Conservation (phyloP, 2,113 vertebrate species). For the Xenopus laevis region DNA sequence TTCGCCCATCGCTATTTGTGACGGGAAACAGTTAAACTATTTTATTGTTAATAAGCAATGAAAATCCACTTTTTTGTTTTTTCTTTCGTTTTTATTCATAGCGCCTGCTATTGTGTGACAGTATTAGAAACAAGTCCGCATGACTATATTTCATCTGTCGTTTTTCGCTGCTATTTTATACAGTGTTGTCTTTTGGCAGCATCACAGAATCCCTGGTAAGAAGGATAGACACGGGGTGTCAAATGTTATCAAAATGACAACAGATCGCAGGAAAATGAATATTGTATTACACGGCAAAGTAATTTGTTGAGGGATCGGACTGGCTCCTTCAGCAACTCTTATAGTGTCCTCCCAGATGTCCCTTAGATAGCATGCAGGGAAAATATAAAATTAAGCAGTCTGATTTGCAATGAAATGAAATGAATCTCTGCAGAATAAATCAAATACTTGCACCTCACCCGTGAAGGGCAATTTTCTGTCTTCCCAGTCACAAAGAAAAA, state of each 20-base stretch:
- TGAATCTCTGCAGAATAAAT: conserved; percentile 62
- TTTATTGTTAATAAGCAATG: too few species aligned
- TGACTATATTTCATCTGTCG: conserved; percentile 25
- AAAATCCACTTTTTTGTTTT: too few species aligned
- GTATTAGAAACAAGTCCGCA: conserved; percentile 24
- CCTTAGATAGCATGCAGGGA: conserved; percentile 48
- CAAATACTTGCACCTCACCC: conserved; percentile 60
- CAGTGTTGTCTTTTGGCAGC: conserved; percentile 27
- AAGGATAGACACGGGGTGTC: conserved; percentile 46
- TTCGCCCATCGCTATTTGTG: too few species aligned
- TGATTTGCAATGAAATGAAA: conserved; percentile 57
- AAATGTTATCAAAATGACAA: conserved; percentile 47
- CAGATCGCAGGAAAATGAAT: conserved; percentile 49
- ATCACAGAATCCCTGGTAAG: conserved; percentile 44
- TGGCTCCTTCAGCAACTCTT: conserved; percentile 45
- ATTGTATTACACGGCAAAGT: conserved; percentile 47
- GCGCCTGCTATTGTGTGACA: neutral
- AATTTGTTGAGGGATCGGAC: conserved; percentile 39
- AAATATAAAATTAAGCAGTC: conserved; percentile 60
- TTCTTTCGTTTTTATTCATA: too few species aligned
- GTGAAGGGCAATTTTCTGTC: conserved; percentile 60
- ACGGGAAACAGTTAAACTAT: too few species aligned
- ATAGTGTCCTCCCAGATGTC: conserved; percentile 46
- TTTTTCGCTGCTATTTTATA: conserved; percentile 26
- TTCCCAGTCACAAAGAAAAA: conserved; percentile 53